phyloP scores from a whole-genome alignment of 2,113 vertebrate species.

The Ascaphus truei region DNA sequence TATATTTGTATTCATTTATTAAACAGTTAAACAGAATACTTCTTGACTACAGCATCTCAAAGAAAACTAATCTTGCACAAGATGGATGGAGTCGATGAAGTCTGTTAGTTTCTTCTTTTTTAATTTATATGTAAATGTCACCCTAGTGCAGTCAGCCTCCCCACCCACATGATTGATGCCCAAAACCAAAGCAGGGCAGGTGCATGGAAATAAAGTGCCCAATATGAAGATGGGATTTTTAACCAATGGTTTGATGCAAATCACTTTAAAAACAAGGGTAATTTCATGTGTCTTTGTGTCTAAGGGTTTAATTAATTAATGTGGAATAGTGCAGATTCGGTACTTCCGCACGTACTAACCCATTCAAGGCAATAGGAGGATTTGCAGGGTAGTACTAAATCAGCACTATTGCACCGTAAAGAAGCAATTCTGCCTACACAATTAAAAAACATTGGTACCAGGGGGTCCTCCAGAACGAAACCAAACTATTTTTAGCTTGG shows the following conservation, averaged over 20 bases:
- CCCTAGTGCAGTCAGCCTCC: conserved; percentile 1
- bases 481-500: too few species aligned
- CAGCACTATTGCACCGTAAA: too few species aligned
- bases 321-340: too few species aligned
- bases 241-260: background rate
- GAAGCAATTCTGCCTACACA: too few species aligned
- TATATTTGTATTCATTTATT: background rate
- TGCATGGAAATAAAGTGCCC: background rate
- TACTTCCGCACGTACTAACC: too few species aligned
- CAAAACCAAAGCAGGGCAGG: background rate
- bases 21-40: conserved; percentile 10
- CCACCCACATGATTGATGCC: conserved; percentile 22
- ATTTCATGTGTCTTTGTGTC: too few species aligned
- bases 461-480: too few species aligned
- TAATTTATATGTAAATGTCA: conserved; percentile 39
- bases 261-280: background rate
- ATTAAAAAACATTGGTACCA: too few species aligned
- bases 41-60: conserved; percentile 4
- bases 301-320: too few species aligned
- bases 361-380: too few species aligned
- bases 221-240: background rate
- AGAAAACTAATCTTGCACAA: conserved; percentile 31
- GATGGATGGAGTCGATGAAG: conserved; percentile 23
- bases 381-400: too few species aligned
- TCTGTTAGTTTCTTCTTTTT: conserved; percentile 28